phyloP scores from a whole-genome alignment of 2,888 invertebrate genomes.

The Agonum fuliginosum region DNA sequence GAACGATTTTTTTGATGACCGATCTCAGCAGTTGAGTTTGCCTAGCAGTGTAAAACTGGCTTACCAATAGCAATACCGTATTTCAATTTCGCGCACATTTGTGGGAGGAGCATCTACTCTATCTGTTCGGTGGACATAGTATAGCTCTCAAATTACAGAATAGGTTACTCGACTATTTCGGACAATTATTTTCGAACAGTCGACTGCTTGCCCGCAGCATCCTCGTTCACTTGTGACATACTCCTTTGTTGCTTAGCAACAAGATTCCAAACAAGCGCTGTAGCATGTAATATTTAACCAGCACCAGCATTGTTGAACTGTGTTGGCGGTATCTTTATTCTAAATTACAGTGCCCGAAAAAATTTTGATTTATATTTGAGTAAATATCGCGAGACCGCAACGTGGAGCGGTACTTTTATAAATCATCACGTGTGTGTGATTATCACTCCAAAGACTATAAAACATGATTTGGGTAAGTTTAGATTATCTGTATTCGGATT shows the following conservation, averaged over 20 bases:
- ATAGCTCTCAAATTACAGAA: background rate
- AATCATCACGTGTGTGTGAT: conserved; percentile 15
- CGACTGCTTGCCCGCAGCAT: background rate
- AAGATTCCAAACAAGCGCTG: conserved; percentile 35
- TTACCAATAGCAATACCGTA: no score
- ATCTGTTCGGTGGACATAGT: no score
- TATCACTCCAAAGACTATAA: conserved; percentile 21
- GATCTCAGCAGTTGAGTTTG: no score
- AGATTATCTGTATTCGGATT: background rate
- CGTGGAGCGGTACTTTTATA: conserved; percentile 5
- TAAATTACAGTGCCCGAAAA: conserved; percentile 55
- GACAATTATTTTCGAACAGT: conserved; percentile 11
- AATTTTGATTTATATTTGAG: conserved; percentile 49
- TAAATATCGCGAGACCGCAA: conserved; percentile 40
- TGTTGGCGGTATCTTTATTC: conserved; percentile 52
- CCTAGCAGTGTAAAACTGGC: no score
- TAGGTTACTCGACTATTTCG: background rate
- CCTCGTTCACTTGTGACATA: conserved; percentile 9
- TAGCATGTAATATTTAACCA: conserved; percentile 57
- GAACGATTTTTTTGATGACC: no score
- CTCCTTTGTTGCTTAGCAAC: conserved; percentile 12
- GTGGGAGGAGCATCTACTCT: no score
- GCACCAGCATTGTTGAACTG: conserved; percentile 62
- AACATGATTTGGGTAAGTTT: background rate
- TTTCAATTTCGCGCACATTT: no score